These are phyloP conservation scores for Dryadula phaetusa DNA, from an alignment of 2,888 invertebrate species.

Conservation along the genomic window DNA sequence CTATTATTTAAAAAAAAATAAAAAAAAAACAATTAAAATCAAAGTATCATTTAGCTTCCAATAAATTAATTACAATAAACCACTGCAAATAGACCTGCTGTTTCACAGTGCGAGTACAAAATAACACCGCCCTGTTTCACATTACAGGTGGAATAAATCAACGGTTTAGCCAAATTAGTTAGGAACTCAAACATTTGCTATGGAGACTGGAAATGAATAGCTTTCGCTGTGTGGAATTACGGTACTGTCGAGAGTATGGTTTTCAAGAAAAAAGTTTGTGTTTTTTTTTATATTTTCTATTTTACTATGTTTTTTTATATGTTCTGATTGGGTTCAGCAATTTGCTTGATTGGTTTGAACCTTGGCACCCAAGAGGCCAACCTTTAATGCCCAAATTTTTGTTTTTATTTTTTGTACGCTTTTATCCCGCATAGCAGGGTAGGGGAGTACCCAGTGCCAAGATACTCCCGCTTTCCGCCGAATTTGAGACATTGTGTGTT, in stretches of 20 bases:
- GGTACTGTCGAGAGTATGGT: not conserved
- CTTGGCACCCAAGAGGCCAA: too few species aligned
- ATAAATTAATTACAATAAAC: constrained; percentile 1
- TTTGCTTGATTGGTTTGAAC: too few species aligned
- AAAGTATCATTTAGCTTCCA: not conserved
- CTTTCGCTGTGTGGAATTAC: constrained; percentile 8
- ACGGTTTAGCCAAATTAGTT: constrained; percentile 30
- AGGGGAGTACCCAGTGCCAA: too few species aligned
- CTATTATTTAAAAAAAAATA: not conserved
- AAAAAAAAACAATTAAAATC: not conserved
- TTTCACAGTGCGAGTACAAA: constrained; percentile 3
- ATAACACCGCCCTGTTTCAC: constrained; percentile 7
- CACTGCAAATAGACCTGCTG: constrained; percentile 8
- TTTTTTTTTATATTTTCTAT: too few species aligned
- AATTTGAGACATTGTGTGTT: too few species aligned
- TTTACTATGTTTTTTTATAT: too few species aligned
- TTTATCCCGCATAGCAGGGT: too few species aligned
- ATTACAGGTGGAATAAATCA: constrained; percentile 29
- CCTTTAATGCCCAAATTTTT: too few species aligned
- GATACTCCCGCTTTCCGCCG: too few species aligned
- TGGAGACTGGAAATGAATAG: constrained; percentile 27
- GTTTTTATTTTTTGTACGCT: too few species aligned
- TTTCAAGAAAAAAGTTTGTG: too few species aligned
- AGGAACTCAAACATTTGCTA: constrained; percentile 28
- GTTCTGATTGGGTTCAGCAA: too few species aligned